Evolutionary conservation across 2,797 vertebrate genomes (phyloP), one percentile per base, ranked within the genome.

Genomic region (Furcifer pardalis): DNA sequence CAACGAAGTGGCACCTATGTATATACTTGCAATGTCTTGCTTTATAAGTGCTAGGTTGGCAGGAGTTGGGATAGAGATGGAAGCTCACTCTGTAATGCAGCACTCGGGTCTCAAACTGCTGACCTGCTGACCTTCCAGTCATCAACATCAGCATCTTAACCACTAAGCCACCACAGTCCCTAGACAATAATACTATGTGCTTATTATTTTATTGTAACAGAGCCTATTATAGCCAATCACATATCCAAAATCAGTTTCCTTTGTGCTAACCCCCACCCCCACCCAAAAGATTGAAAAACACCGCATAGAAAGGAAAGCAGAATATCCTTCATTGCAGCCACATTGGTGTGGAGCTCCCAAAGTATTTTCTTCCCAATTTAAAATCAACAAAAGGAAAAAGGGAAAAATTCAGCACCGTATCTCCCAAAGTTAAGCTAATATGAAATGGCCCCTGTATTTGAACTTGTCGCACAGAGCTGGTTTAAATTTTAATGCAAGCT

Each of bases 401-500:
- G 89, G 82, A 96, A 95, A 91, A 83, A 56, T 5, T 12, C 15
- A 56, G 13, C 52, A 56, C 52, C 52, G 96, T 92, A 91, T 90
- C 95, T 94, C 97, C 97, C 82, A 95, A 97, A 95, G 94, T 94
- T 95, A 94, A 98, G 96, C 97, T 96, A 98, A 97, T 94, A 95
- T 96, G 97, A 96, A 97, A 97, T 96, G 90, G 96, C 94, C 96
- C 95, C 95, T 96, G 91, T 97, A 96, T 97, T 97, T 98, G 97
- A 98, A 98, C 97, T 97, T 95, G 92, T 95, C 96, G 94, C 95
- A 93, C 93, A 95, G 95, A 94, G 93, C 95, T 90, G 92, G 95
- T 97, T 97, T 98, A 96, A 97, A 98, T 98, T 98, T 98, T 98
- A 98, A 98, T 98, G 97, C 66, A 86, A 93, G 95, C 97, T 97